Conservation (phyloP, 1,140 invertebrate species). For the Epicauta chinensis region DNA sequence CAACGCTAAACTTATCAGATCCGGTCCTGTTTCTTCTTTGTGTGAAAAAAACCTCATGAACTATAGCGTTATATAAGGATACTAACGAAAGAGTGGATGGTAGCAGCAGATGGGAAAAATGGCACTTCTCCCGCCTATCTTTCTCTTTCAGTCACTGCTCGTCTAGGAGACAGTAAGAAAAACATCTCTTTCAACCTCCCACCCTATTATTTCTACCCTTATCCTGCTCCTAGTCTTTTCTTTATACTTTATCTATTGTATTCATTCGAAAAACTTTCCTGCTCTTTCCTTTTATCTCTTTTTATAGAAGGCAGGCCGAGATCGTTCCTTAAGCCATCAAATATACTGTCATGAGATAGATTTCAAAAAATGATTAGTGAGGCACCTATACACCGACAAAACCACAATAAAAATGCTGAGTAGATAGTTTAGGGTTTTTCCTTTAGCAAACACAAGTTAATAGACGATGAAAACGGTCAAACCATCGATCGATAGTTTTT, state of each 20-base stretch:
- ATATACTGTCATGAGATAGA: conserved; percentile 19
- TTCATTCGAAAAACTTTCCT: not conserved
- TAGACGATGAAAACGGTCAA: too few species aligned
- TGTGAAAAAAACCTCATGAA: conserved; percentile 20
- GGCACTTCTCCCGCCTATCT: conserved; percentile 16
- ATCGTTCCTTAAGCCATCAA: not conserved
- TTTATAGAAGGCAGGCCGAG: too few species aligned
- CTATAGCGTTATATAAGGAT: conserved; percentile 9
- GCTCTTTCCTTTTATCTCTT: conserved; percentile 1
- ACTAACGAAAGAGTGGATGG: conserved; percentile 17
- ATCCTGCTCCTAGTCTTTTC: too few species aligned
- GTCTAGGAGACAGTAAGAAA: conserved; percentile 19
- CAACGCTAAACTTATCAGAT: not conserved
- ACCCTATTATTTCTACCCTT: not conserved
- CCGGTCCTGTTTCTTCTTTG: conserved; percentile 7
- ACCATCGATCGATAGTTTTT: too few species aligned
- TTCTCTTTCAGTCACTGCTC: too few species aligned
- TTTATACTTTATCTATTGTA: too few species aligned
- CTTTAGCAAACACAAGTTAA: too few species aligned
- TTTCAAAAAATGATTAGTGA: conserved; percentile 20
- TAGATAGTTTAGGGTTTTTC: too few species aligned
- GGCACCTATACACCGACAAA: conserved; percentile 2
- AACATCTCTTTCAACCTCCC: conserved; percentile 8
- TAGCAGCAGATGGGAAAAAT: conserved; percentile 26
- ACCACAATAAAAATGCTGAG: conserved; percentile 16